Evolutionary conservation across 2,888 invertebrate species (phyloP).

Genomic region (Drosophila setosimentum): DNA sequence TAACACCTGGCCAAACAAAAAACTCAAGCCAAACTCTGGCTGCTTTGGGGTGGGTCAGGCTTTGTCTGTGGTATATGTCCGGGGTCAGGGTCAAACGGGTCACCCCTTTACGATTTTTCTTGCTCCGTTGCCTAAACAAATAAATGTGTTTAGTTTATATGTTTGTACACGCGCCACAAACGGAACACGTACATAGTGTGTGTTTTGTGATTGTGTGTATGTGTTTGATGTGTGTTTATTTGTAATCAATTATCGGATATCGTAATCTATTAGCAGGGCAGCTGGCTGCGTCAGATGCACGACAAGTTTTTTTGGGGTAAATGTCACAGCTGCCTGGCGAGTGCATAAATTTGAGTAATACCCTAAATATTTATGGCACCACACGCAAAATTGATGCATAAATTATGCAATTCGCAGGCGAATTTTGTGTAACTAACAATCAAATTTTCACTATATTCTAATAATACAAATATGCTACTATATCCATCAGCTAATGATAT

Average conservation of each 20-base stretch:
- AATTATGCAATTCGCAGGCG: slow-evolving; percentile 41
- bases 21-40: slow-evolving; percentile 3
- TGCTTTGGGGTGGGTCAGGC: slow-evolving; percentile 48
- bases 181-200: slow-evolving; percentile 32
- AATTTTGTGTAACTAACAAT: slow-evolving; percentile 12
- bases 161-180: slow-evolving; percentile 5
- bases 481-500: slow-evolving; percentile 5
- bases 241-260: slow-evolving; percentile 77
- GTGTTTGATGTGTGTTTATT: slow-evolving; percentile 53
- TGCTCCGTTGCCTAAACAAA: slow-evolving; percentile 60
- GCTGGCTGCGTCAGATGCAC: slow-evolving; percentile 46
- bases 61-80: slow-evolving; percentile 3
- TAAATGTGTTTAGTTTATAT: slow-evolving; percentile 43
- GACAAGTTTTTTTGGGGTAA: slow-evolving; percentile 21
- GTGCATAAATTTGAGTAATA: slow-evolving; percentile 38
- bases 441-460: slow-evolving; percentile 5
- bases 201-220: not conserved
- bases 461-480: not conserved
- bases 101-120: slow-evolving; percentile 57
- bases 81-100: slow-evolving; percentile 62
- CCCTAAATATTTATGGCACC: slow-evolving; percentile 48
- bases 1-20: slow-evolving; percentile 70
- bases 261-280: slow-evolving; percentile 64
- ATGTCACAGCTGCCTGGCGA: slow-evolving; percentile 37
- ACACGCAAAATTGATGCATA: slow-evolving; percentile 46